These are phyloP conservation scores for Capitulum mitella DNA, from an alignment of 2,888 invertebrate species.

Conservation along the genomic window DNA sequence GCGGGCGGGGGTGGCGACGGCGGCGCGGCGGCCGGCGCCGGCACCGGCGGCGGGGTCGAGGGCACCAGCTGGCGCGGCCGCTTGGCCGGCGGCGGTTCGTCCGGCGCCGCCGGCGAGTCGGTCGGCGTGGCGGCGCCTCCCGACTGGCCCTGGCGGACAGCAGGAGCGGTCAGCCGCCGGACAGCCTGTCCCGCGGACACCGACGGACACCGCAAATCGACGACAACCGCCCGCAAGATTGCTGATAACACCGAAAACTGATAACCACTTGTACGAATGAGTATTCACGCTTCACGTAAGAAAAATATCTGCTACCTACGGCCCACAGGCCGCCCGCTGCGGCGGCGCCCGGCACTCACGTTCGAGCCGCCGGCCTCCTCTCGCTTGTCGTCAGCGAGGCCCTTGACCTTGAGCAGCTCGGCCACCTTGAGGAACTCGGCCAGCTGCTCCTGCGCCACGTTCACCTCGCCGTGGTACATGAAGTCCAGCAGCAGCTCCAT, in stretches of 20 bases:
- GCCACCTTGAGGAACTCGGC: slow-evolving; percentile 81
- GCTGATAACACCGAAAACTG: too few relatives aligned
- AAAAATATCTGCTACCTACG: too few relatives aligned
- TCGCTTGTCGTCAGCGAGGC: slow-evolving; percentile 53
- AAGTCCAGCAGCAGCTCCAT: slow-evolving; percentile 83
- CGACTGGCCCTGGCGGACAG: neutral
- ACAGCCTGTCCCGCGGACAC: neutral
- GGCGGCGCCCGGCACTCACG: neutral
- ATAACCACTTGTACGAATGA: too few relatives aligned
- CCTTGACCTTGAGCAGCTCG: slow-evolving; percentile 80
- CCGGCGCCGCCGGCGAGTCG: neutral
- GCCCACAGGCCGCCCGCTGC: too few relatives aligned
- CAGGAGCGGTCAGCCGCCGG: neutral
- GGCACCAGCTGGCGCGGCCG: neutral
- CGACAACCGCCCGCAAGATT: too few relatives aligned
- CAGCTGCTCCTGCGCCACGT: slow-evolving; percentile 75
- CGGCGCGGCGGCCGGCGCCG: neutral
- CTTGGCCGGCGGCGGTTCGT: neutral
- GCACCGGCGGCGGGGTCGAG: neutral
- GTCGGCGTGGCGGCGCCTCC: neutral
- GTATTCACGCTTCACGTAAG: too few relatives aligned
- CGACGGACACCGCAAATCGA: too few relatives aligned
- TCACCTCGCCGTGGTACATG: slow-evolving; percentile 86
- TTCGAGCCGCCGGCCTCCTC: neutral
- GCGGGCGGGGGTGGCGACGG: neutral